Evolutionary conservation across 2,113 vertebrate species (phyloP), one percentile per base, ranked within the genome.

Genomic region (Chloroceryle aenea): DNA sequence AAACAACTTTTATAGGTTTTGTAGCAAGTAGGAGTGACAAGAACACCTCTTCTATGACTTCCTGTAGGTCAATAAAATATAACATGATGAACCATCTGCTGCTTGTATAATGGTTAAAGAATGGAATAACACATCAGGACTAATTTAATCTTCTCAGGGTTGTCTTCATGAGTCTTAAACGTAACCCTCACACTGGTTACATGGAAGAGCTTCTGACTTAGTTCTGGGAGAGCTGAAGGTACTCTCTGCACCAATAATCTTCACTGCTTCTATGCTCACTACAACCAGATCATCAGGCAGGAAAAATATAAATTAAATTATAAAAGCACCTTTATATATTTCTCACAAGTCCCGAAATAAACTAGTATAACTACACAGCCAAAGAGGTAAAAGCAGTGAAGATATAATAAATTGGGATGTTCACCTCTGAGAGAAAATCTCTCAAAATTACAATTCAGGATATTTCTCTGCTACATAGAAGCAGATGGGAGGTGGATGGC

Each of bases 31-130:
- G 85, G 86, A 94, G 90, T 90, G 95, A 96, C 88, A 96, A 93
- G 95, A 95, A 88, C 83, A 94, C 92, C 85, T 94, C 79, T 95
- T 94, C 76, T 64, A 85, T 90, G 75, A 84, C 85, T 92, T 96
- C 61, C 82, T 93, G 27, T 81, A 94, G 85, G 92, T 97, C 93
- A 96, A 80, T 86, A 96, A 96, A 95, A 96, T 80, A 74, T 83
- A 88, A 96, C 92, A 80, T 8, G 62, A 87, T 77, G 95, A 96
- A 78, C 95, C 95, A 96, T 96, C 87, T 94, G 93, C 85, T 88
- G 85, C 83, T 96, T 76, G 82, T 93, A 10, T 90, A 96, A 91
- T 30, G 63, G 64, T 79, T 79, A 94, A 88, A 48, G 75, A 82
- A 82, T 83, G 38, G 63, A 96, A 93, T 73, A 97, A 94, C 93